A percentile compares a stretch with the other conserved stretches of the same genome.
These are phyloP conservation scores for Porphyrio hochstetteri DNA, from an alignment of 2,113 vertebrate genomes.

Conservation along the genomic window DNA sequence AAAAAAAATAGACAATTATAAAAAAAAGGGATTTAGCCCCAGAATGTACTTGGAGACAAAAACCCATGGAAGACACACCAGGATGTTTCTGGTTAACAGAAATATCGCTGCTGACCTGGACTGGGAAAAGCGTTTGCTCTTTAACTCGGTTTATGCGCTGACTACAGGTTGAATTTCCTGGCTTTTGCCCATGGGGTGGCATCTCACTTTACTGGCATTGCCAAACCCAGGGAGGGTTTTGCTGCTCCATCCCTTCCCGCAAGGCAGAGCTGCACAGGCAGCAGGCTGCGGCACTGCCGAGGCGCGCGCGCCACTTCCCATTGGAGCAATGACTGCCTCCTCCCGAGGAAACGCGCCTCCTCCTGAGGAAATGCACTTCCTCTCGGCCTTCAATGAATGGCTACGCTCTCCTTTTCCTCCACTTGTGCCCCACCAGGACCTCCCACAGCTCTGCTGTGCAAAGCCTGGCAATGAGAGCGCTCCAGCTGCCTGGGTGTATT, in stretches of 20 bases:
- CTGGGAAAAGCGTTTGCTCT: not conserved
- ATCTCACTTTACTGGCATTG: not conserved
- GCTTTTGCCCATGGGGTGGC: not conserved
- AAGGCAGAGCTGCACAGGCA: not conserved
- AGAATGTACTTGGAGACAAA: not conserved
- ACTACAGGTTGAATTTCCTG: slow-evolving; percentile 3
- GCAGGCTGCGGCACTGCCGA: rapidly evolving
- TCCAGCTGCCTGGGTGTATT: not conserved
- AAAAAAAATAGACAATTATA: not conserved
- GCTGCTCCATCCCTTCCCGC: rapidly evolving
- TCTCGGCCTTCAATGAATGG: not conserved
- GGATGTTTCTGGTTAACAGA: not conserved
- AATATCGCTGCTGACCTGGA: not conserved
- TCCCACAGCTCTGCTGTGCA: not conserved
- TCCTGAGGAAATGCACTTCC: not conserved
- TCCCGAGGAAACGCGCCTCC: not conserved
- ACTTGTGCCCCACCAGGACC: not conserved
- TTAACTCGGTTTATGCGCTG: not conserved
- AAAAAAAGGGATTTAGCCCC: not conserved
- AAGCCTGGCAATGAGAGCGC: not conserved
- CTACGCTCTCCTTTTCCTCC: not conserved
- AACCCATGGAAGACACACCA: not conserved
- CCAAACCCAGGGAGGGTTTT: not conserved
- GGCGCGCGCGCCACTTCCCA: not conserved
- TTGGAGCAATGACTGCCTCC: not conserved